phyloP scores from a whole-genome alignment of 2,888 invertebrate species.

The Sesia bembeciformis region DNA sequence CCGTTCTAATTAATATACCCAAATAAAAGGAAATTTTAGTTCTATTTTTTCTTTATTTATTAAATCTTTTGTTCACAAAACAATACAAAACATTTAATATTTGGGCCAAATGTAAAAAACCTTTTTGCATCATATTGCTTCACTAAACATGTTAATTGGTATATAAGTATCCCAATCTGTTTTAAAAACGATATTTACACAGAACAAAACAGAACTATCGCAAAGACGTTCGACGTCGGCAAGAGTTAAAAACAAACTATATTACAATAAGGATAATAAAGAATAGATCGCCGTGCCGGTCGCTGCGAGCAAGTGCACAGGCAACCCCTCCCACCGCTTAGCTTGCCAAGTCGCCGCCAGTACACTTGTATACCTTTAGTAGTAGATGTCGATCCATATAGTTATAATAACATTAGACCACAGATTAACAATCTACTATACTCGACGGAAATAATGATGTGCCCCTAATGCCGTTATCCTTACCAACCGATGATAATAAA shows the following conservation, averaged over 20 bases:
- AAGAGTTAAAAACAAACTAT: slow-evolving; percentile 61
- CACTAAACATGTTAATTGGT: slow-evolving; percentile 22
- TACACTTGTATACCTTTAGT: background rate
- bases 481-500: too few relatives aligned
- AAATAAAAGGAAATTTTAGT: background rate
- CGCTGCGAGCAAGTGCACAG: slow-evolving; percentile 12
- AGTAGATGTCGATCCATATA: too few relatives aligned
- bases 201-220: slow-evolving; percentile 28
- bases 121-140: slow-evolving; percentile 51
- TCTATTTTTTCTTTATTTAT: background rate
- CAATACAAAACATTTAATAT: slow-evolving; percentile 37
- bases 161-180: slow-evolving; percentile 26
- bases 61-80: slow-evolving; percentile 29
- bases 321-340: slow-evolving; percentile 45
- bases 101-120: slow-evolving; percentile 25
- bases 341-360: slow-evolving; percentile 8
- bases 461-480: too few relatives aligned
- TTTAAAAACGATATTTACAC: slow-evolving; percentile 19
- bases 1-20: background rate
- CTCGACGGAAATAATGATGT: too few relatives aligned
- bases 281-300: slow-evolving; percentile 33
- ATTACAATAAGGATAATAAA: slow-evolving; percentile 39
- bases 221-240: slow-evolving; percentile 47
- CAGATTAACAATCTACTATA: too few relatives aligned
- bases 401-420: too few relatives aligned